These are phyloP conservation scores for Staurois parvus DNA, from an alignment of 2,797 vertebrate genomes.

Conservation along the genomic window DNA sequence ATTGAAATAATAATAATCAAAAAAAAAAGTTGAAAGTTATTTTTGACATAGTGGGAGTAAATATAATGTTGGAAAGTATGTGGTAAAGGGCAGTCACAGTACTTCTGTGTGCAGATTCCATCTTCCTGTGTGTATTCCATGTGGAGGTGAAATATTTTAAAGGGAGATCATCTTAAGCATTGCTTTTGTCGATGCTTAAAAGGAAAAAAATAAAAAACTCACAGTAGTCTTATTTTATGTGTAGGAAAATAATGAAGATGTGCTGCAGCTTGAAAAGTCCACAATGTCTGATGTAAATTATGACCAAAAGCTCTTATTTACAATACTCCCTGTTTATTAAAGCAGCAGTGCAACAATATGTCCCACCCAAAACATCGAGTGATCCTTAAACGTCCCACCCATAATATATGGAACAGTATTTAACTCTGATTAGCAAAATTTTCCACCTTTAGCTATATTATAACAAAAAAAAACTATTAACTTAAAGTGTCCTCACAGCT, in stretches of 20 bases:
- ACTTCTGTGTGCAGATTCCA: not conserved
- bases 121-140: not conserved
- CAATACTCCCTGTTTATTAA: conserved; percentile 51
- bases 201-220: not conserved
- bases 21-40: too few relatives aligned
- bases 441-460: conserved; percentile 4
- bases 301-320: conserved; percentile 6
- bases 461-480: conserved; percentile 31
- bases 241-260: not conserved
- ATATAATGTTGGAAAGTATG: not conserved
- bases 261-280: not conserved
- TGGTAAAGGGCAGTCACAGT: not conserved
- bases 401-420: conserved; percentile 19
- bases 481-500: conserved; percentile 34
- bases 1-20: not conserved
- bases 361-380: conserved; percentile 1
- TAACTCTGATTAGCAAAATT: not conserved
- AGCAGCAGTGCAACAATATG: conserved; percentile 40
- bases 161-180: too few relatives aligned
- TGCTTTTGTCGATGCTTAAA: too few relatives aligned
- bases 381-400: not conserved
- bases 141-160: not conserved
- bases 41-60: too few relatives aligned
- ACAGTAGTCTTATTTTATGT: not conserved
- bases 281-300: not conserved